Evolutionary conservation across 2,113 vertebrate species (phyloP).

Genomic region (Brachirus orientalis): DNA sequence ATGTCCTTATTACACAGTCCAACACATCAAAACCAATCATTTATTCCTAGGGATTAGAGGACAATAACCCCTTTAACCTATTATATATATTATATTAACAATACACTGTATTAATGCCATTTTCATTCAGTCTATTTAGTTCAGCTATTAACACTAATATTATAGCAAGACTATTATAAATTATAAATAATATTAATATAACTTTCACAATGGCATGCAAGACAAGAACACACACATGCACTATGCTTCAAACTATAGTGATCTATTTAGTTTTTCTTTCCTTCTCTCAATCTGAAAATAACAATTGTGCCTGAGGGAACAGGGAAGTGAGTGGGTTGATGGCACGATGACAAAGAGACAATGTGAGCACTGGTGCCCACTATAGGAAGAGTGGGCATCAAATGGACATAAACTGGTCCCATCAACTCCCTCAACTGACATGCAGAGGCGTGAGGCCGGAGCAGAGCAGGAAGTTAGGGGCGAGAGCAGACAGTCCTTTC

Average conservation of each 20-base stretch:
- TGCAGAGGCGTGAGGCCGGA: conserved; percentile 67
- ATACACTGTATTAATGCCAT: no score
- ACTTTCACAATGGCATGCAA: neutral
- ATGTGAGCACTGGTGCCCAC: conserved; percentile 44
- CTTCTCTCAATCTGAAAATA: conserved; percentile 2
- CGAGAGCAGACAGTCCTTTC: conserved; percentile 9
- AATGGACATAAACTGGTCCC: conserved; percentile 46
- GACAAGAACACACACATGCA: neutral
- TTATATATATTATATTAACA: no score
- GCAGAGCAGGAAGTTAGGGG: conserved; percentile 72
- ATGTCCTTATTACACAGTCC: conserved; percentile 46
- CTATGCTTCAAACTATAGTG: neutral
- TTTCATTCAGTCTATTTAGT: neutral
- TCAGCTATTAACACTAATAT: no score
- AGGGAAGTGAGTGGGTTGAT: conserved; percentile 52
- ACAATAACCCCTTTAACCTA: conserved; percentile 19
- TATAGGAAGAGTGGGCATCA: conserved; percentile 53
- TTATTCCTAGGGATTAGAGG: conserved; percentile 6
- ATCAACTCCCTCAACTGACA: conserved; percentile 40
- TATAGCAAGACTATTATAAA: no score
- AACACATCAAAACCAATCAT: conserved; percentile 36
- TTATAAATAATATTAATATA: no score
- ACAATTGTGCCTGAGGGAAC: conserved; percentile 6
- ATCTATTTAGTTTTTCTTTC: neutral
- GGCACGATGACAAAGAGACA: conserved; percentile 51